These are phyloP conservation scores for Tribolium madens DNA, from an alignment of 1,140 invertebrate species.

Conservation along the genomic window DNA sequence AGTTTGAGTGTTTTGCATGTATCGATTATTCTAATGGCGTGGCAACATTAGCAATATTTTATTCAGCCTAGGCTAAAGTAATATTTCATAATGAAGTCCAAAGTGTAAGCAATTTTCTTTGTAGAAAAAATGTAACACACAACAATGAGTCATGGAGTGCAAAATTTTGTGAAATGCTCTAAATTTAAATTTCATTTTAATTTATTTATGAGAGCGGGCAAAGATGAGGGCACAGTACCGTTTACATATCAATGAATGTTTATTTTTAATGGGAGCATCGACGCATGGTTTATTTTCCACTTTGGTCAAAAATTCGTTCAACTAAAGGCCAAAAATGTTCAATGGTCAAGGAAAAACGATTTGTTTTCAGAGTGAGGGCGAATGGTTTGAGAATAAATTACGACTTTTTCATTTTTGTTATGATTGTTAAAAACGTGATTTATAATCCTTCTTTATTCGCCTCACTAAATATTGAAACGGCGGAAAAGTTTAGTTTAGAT, in stretches of 20 bases:
- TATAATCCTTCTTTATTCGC: slow-evolving; percentile 10
- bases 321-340: slow-evolving; percentile 15
- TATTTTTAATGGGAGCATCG: slow-evolving; percentile 11
- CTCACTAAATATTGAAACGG: slow-evolving; percentile 1
- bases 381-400: not conserved
- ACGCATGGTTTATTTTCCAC: slow-evolving; percentile 2
- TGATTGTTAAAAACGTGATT: slow-evolving; percentile 24
- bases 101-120: not conserved
- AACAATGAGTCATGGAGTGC: no score
- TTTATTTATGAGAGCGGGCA: slow-evolving; percentile 5
- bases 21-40: slow-evolving; percentile 43
- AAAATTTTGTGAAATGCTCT: not conserved
- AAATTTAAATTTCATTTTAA: slow-evolving; percentile 25
- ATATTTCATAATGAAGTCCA: not conserved
- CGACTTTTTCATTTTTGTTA: not conserved
- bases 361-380: not conserved
- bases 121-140: no score
- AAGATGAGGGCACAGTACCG: slow-evolving; percentile 26
- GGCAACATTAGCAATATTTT: slow-evolving; percentile 40
- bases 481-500: slow-evolving; percentile 8
- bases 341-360: not conserved
- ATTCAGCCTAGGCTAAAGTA: slow-evolving; percentile 6
- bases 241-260: slow-evolving; percentile 36
- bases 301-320: slow-evolving; percentile 5
- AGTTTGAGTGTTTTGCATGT: slow-evolving; percentile 44